These are phyloP conservation scores for Escarpia spicata DNA, from an alignment of 2,888 invertebrate genomes.

Conservation along the genomic window DNA sequence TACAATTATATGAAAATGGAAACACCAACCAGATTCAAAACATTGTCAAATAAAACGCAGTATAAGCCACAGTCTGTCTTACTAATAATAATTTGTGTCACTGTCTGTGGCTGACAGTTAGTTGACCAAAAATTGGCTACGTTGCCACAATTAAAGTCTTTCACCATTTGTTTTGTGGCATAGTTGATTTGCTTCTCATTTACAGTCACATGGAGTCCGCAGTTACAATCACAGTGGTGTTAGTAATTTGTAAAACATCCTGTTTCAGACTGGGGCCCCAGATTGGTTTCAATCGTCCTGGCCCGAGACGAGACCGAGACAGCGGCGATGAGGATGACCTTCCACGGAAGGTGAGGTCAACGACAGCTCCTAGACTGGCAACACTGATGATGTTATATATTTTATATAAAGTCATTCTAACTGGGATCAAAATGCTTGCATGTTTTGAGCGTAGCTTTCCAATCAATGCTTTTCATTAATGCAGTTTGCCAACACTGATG, in stretches of 20 bases:
- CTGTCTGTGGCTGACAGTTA: background rate
- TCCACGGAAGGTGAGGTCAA: conserved; percentile 49
- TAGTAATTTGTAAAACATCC: conserved; percentile 14
- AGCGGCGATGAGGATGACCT: conserved; percentile 64
- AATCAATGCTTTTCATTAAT: background rate
- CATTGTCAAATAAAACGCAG: background rate
- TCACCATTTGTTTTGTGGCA: background rate
- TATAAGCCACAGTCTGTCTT: background rate
- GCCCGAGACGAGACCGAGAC: conserved; percentile 44
- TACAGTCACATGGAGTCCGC: no score
- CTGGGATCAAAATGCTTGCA: background rate
- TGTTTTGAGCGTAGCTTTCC: background rate
- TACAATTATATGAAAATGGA: background rate
- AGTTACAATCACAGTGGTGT: background rate
- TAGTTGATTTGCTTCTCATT: background rate
- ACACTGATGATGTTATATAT: background rate
- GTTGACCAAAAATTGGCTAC: background rate
- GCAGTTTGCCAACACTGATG: background rate
- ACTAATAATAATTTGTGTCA: background rate
- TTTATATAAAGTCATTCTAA: background rate
- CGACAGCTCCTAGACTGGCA: background rate
- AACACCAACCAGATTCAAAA: background rate
- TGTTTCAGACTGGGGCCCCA: conserved; percentile 32
- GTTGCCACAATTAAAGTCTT: background rate
- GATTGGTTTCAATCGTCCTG: conserved; percentile 49